phyloP scores from a whole-genome alignment of 2,888 invertebrate genomes.

The Spodoptera picta region DNA sequence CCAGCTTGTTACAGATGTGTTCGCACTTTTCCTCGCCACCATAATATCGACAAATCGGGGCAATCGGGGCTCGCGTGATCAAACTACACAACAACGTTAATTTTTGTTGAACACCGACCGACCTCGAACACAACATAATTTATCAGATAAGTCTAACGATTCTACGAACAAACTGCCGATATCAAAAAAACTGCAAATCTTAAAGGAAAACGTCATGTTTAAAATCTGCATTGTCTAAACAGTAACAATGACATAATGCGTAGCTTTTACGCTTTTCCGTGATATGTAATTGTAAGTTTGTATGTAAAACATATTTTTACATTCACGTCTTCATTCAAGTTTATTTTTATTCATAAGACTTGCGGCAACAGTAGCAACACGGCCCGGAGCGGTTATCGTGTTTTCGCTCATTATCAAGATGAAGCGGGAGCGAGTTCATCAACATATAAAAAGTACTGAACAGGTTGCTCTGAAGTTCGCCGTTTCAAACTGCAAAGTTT shows the following conservation, averaged over 20 bases:
- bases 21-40: slow-evolving; percentile 40
- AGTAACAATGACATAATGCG: slow-evolving; percentile 45
- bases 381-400: slow-evolving; percentile 30
- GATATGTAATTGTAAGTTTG: slow-evolving; percentile 37
- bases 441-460: slow-evolving; percentile 36
- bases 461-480: slow-evolving; percentile 40
- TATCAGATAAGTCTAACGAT: slow-evolving; percentile 51
- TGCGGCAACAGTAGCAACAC: slow-evolving; percentile 17
- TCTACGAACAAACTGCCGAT: slow-evolving; percentile 27
- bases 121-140: slow-evolving; percentile 53
- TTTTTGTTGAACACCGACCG: slow-evolving; percentile 51
- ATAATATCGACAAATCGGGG: slow-evolving; percentile 37
- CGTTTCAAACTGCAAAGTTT: slow-evolving; percentile 43
- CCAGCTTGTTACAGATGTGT: slow-evolving; percentile 46
- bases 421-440: slow-evolving; percentile 38
- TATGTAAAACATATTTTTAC: slow-evolving; percentile 38
- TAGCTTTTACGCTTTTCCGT: slow-evolving; percentile 20
- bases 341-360: slow-evolving; percentile 40
- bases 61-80: slow-evolving; percentile 45
- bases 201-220: slow-evolving; percentile 15
- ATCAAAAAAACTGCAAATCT: slow-evolving; percentile 36
- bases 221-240: slow-evolving; percentile 27
- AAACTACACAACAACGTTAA: slow-evolving; percentile 50
- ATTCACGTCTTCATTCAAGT: slow-evolving; percentile 38
- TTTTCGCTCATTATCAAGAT: slow-evolving; percentile 46